These are phyloP conservation scores for Cephalotes varians DNA, from an alignment of 2,888 invertebrate species.

Conservation along the genomic window DNA sequence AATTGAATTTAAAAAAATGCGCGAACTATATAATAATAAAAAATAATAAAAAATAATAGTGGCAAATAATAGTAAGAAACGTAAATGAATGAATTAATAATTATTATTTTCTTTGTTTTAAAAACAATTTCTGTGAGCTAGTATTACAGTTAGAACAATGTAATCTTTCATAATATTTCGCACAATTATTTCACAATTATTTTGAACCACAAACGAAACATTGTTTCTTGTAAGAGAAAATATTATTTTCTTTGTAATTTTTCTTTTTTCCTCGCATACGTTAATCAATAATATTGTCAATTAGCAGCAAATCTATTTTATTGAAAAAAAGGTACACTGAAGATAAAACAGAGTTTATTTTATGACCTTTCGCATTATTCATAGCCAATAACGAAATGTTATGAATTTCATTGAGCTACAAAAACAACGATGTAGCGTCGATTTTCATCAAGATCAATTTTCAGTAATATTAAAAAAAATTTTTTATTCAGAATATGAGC, in stretches of 20 bases:
- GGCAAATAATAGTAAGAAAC: neutral
- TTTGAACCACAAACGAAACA: neutral
- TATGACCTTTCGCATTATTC: conserved; percentile 2
- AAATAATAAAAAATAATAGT: too few species aligned
- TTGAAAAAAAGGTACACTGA: neutral
- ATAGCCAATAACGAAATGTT: neutral
- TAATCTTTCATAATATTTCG: neutral
- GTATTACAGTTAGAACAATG: neutral
- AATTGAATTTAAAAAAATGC: neutral
- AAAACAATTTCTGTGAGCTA: neutral
- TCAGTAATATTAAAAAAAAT: neutral
- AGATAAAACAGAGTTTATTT: neutral
- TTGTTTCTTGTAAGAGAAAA: neutral
- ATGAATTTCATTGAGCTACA: neutral
- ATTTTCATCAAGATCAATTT: conserved; percentile 7
- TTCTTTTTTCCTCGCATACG: neutral
- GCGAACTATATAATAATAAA: too few species aligned
- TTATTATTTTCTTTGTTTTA: neutral
- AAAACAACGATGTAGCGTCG: neutral
- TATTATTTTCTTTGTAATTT: neutral
- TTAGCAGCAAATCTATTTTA: conserved; percentile 6
- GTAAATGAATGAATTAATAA: neutral
- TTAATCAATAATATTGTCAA: conserved; percentile 9
- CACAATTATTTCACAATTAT: neutral
- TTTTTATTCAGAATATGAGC: neutral